Base-by-base conservation (phyloP, 2,113 vertebrate genomes). In the Aspidoscelis tigris region DNA sequence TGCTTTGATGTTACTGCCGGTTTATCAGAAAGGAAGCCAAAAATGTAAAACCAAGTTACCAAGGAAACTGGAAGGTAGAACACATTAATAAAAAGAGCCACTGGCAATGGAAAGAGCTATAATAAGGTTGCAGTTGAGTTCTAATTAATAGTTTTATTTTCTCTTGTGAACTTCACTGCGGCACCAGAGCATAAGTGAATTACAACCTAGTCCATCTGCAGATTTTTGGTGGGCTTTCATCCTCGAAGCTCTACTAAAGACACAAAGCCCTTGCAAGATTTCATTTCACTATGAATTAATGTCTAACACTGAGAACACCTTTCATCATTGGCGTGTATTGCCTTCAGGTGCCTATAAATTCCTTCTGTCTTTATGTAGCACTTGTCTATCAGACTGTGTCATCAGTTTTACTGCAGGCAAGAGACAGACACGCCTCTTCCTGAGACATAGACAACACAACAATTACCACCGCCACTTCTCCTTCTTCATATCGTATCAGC, bases 261-360 rank as follows among this genome's bases (percentile, higher is more conserved):
- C 88, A 93, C 86, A 93, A 92, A 94, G 90, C 90, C 90, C 86
- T 89, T 73, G 86, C 85, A 90, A 94, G 80, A 93, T 94, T 95
- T 92, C 86, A 91, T 91, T 94, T 95, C 94, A 86, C 89, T 90
- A 83, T 87, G 91, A 95, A 96, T 96, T 95, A 95, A 91, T 93
- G 92, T 94, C 93, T 94, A 93, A 94, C 93, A 93, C 3, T 78
- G 86, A 92, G 92, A 94, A 91, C 3, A 9, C 90, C 93, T 96
- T 96, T 96, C 95, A 95, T 95, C 95, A 95, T 90, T 85, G 0
- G 55, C 93, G 93, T 95, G 94, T 94, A 95, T 72, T 94, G 94
- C 95, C 95, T 95, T 95, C 95, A 95, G 95, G 95, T 95, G 87
- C 89, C 93, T 94, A 95, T 95, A 96, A 96, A 95, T 95, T 96